These are phyloP conservation scores for Crambe crambe DNA, from an alignment of 37 sponge, comb jelly and placozoan species.

Conservation along the genomic window DNA sequence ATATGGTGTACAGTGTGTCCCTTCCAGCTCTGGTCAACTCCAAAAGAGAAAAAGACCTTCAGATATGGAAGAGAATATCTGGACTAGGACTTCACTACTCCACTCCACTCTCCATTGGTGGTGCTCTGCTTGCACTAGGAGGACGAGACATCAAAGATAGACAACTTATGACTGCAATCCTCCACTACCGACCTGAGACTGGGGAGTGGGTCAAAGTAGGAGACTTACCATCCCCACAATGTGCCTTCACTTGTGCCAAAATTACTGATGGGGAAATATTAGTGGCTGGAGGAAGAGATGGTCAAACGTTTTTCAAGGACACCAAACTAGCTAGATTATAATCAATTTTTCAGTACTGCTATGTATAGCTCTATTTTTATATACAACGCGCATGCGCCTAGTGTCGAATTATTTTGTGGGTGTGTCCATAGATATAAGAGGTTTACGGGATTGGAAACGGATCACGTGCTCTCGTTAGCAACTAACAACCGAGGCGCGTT, in stretches of 20 bases:
- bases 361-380: too few relatives aligned
- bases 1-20: constrained; percentile 1
- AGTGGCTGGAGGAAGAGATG: constrained; percentile 14
- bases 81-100: not conserved
- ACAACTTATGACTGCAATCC: not conserved
- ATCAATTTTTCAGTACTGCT: too few relatives aligned
- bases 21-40: not conserved
- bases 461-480: too few relatives aligned
- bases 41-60: not conserved
- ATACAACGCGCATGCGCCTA: too few relatives aligned
- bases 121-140: constrained; percentile 10
- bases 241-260: not conserved
- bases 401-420: too few relatives aligned
- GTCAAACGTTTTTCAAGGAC: too few relatives aligned
- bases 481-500: too few relatives aligned
- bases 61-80: constrained; percentile 2
- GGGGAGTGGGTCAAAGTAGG: constrained; percentile 14
- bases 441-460: too few relatives aligned
- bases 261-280: constrained; percentile 1
- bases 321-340: too few relatives aligned
- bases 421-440: too few relatives aligned
- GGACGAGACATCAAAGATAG: not conserved
- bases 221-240: not conserved
- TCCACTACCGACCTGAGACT: constrained; percentile 8
- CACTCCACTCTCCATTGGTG: constrained; percentile 5